A percentile compares a stretch with the other conserved stretches of the same genome.
Evolutionary conservation across 2,888 invertebrate genomes (phyloP).

Genomic region (Drosophila fulvimacula): DNA sequence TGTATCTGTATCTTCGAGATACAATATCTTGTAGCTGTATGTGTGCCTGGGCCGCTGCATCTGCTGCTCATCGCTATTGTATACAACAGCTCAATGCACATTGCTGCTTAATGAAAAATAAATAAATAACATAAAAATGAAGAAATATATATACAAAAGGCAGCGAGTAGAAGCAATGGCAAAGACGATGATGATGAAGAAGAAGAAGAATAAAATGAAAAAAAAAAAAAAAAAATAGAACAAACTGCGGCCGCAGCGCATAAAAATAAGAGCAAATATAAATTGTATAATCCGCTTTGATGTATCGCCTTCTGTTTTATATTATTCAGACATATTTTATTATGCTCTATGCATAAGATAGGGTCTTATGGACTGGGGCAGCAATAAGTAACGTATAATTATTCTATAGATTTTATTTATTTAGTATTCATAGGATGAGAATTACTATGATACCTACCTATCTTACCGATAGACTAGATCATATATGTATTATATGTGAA

Average conservation of each 20-base stretch:
- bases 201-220: slow-evolving; percentile 8
- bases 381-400: not conserved
- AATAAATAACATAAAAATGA: slow-evolving; percentile 79
- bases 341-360: slow-evolving; percentile 6
- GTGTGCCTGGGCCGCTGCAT: slow-evolving; percentile 39
- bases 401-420: too few relatives aligned
- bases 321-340: slow-evolving; percentile 79
- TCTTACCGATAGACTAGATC: not conserved
- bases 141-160: slow-evolving; percentile 61
- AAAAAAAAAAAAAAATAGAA: slow-evolving; percentile 4
- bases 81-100: slow-evolving; percentile 50
- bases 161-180: slow-evolving; percentile 1
- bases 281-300: slow-evolving; percentile 79
- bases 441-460: too few relatives aligned
- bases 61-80: slow-evolving; percentile 47
- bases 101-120: slow-evolving; percentile 67
- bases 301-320: slow-evolving; percentile 81
- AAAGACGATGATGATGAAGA: slow-evolving; percentile 26
- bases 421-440: too few relatives aligned
- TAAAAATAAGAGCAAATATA: slow-evolving; percentile 72
- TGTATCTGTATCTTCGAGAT: slow-evolving; percentile 25
- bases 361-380: not conserved
- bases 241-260: slow-evolving; percentile 21
- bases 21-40: slow-evolving; percentile 24
- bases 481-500: not conserved